A percentile compares a stretch with the other conserved stretches of the same genome.
phyloP scores from a whole-genome alignment of 2,797 vertebrate genomes.

The Coilia nasus region DNA sequence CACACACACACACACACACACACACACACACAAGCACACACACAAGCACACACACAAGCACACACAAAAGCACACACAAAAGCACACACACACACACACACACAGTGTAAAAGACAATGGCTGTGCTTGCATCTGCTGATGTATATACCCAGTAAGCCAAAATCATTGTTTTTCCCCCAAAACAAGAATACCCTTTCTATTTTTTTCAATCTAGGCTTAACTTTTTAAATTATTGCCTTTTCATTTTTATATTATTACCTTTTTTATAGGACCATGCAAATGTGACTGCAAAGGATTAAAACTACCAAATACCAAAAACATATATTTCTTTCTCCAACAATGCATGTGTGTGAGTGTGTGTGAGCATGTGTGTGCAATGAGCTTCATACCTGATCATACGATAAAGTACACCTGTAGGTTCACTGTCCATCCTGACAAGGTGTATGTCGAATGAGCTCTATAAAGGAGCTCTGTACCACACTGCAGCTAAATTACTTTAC shows the following conservation, averaged over 20 bases:
- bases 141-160: too few species aligned
- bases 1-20: constrained; percentile 11
- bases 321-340: too few species aligned
- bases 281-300: too few species aligned
- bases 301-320: too few species aligned
- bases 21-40: background rate
- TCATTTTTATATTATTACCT: too few species aligned
- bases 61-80: background rate
- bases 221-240: too few species aligned
- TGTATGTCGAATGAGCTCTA: background rate
- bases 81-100: background rate
- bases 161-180: too few species aligned
- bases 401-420: background rate
- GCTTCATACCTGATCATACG: background rate
- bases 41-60: background rate
- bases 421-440: too few species aligned
- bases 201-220: too few species aligned
- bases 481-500: background rate
- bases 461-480: background rate
- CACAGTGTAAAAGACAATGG: background rate
- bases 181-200: too few species aligned
- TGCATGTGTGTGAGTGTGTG: background rate
- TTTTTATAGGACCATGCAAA: too few species aligned
- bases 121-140: background rate
- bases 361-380: too few species aligned